A percentile compares a stretch with the other conserved stretches of the same genome.
These are phyloP conservation scores for Anniella stebbinsi DNA, from an alignment of 2,797 vertebrate species.

Conservation along the genomic window DNA sequence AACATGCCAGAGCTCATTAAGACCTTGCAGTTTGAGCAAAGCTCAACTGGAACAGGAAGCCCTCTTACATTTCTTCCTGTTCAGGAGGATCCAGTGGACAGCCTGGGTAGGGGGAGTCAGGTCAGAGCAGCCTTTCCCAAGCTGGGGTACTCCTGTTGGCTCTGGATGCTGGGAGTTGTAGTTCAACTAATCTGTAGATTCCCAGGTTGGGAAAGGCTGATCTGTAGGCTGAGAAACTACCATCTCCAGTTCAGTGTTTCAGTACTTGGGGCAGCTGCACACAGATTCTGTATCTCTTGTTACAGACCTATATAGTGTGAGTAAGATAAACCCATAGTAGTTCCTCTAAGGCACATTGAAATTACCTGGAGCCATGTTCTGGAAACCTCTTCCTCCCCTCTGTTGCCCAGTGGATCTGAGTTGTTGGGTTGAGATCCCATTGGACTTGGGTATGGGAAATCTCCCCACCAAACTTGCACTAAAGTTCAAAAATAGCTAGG, in stretches of 20 bases:
- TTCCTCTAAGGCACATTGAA: not conserved
- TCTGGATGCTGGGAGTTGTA: too few relatives aligned
- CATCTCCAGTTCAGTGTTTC: not conserved
- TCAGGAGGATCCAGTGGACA: not conserved
- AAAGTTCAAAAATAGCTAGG: too few relatives aligned
- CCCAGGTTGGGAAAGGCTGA: too few relatives aligned
- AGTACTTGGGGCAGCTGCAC: not conserved
- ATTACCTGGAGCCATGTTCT: not conserved
- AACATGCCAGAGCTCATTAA: too few relatives aligned
- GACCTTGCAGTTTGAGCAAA: too few relatives aligned
- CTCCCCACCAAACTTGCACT: not conserved
- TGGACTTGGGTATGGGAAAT: not conserved
- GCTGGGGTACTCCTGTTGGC: too few relatives aligned
- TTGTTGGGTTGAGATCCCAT: not conserved
- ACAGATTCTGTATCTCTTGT: not conserved
- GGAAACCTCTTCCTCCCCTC: not conserved
- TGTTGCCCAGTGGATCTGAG: not conserved
- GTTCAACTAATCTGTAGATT: too few relatives aligned
- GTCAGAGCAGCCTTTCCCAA: too few relatives aligned
- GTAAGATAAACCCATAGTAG: not conserved
- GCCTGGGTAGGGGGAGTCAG: too few relatives aligned
- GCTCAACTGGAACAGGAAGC: not conserved
- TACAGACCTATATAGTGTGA: not conserved
- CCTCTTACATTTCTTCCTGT: too few relatives aligned
- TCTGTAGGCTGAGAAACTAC: not conserved